Base-by-base conservation (phyloP, 1,140 invertebrate genomes). In the Drosophila malerkotliana region DNA sequence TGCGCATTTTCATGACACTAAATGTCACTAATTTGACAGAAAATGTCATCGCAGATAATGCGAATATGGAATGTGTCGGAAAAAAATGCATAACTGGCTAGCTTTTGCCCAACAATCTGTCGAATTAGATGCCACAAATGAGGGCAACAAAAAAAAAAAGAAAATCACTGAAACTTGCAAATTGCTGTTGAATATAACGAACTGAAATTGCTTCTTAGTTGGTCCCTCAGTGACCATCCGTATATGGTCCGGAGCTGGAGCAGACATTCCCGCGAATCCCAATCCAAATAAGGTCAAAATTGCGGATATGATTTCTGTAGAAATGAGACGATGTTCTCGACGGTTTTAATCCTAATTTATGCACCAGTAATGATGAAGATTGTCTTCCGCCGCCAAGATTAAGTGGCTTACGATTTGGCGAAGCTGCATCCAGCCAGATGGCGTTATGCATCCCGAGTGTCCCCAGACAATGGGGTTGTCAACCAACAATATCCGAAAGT, bases 301-400 rank as follows among this genome's bases (percentile, higher is more conserved):
- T 87, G 78, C 67, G 54, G 66, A 76, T 87, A 85, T 85, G 74
- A 85, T 75, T 85, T 85, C 81, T 58, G 47, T 32, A 60, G 71
- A 87, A 85, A 73, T 77, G 77, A n/a, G 37, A 34, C 54, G 14
- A 18, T 3, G 9, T 30, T 44, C 44, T 51, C 37, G 1, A 18
- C 47, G 18, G 62, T 32, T 39, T 55, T 90, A 90, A 90, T 90
- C 88, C 83, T 69, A 85, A 90, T 79, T 90, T 90, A 90, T 90
- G 88, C 80, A 64, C 60, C 79, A 88, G 79, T 89, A 90, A 90
- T 90, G 88, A 90, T 90, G 80, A 82, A 63, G 62, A 62, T 41
- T 71, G 58, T 49, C 52, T 32, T 80, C 64, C 60, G 63, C 60
- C 63, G 53, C 12, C 15, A 39, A 81, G 81, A 87, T 87, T 85